These are phyloP conservation scores for Ditula angustiorana DNA, from an alignment of 2,888 invertebrate genomes.

Conservation along the genomic window DNA sequence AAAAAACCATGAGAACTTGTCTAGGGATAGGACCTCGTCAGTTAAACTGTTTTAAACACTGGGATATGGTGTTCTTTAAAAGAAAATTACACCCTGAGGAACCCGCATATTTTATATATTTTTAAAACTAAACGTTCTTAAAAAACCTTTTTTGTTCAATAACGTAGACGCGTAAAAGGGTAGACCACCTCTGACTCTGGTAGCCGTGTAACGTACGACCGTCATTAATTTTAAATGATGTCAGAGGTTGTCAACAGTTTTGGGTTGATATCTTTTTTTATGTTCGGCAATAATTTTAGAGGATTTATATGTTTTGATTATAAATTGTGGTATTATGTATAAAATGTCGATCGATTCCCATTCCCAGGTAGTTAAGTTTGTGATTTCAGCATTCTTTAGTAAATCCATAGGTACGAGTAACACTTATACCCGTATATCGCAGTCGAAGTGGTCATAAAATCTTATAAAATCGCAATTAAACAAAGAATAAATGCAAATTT, in stretches of 20 bases:
- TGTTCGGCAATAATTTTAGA: constrained; percentile 58
- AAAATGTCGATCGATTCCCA: constrained; percentile 43
- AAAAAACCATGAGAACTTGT: no score
- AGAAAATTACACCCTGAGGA: neutral
- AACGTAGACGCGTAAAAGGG: constrained; percentile 62
- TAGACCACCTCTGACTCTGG: constrained; percentile 81
- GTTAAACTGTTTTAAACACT: no score
- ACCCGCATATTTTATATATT: constrained; percentile 22
- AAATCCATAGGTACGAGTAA: no score
- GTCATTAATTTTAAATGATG: constrained; percentile 79
- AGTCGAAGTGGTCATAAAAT: neutral
- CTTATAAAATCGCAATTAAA: neutral
- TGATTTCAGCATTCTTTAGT: no score
- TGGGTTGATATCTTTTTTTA: constrained; percentile 62
- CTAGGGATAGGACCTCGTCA: no score
- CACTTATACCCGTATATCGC: neutral
- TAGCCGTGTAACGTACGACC: constrained; percentile 74
- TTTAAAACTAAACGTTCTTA: constrained; percentile 21
- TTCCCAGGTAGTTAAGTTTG: constrained; percentile 48
- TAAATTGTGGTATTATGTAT: constrained; percentile 56
- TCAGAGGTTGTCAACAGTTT: constrained; percentile 81
- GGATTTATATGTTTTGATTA: constrained; percentile 73
- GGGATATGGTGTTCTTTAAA: no score
- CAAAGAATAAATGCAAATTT: neutral
- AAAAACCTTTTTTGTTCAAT: constrained; percentile 39